Conservation (phyloP, 64 coral and sea anemone genomes). For the Acropora tenuis region DNA sequence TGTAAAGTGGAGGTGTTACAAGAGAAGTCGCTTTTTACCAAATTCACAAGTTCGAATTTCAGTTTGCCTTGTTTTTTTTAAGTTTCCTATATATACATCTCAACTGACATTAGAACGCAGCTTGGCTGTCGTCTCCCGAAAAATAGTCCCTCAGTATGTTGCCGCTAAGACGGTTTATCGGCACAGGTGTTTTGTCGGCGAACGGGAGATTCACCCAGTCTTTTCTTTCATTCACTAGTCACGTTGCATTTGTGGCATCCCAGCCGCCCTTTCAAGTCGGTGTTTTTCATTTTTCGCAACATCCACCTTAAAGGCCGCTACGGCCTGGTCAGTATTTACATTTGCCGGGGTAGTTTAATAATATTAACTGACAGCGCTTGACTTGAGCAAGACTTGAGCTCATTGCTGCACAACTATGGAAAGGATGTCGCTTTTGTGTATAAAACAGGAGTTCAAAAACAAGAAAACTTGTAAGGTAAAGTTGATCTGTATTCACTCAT, state of each 20-base stretch:
- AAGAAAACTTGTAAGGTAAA: constrained; percentile 26
- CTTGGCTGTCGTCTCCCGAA: not conserved
- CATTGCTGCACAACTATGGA: too few species aligned
- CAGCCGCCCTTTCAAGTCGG: not conserved
- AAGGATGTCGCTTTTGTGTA: constrained; percentile 5
- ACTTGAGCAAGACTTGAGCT: not conserved
- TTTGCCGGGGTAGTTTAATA: not conserved
- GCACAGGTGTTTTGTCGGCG: not conserved
- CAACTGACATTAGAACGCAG: too few species aligned
- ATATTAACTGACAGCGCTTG: not conserved
- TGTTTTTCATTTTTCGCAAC: not conserved
- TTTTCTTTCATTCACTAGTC: not conserved
- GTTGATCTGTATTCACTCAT: not conserved
- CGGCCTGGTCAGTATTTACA: not conserved
- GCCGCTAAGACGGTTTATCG: not conserved
- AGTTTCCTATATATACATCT: too few species aligned
- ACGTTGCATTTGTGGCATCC: not conserved
- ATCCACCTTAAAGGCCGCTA: not conserved
- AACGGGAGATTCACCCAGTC: not conserved
- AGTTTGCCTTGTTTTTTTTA: too few species aligned
- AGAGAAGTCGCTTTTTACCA: too few species aligned
- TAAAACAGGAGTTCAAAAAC: not conserved
- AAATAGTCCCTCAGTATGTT: not conserved
- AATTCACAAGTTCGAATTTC: too few species aligned
- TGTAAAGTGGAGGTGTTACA: too few species aligned